Evolutionary conservation across 1,140 invertebrate genomes (phyloP).

Genomic region (Whitmania pigra): DNA sequence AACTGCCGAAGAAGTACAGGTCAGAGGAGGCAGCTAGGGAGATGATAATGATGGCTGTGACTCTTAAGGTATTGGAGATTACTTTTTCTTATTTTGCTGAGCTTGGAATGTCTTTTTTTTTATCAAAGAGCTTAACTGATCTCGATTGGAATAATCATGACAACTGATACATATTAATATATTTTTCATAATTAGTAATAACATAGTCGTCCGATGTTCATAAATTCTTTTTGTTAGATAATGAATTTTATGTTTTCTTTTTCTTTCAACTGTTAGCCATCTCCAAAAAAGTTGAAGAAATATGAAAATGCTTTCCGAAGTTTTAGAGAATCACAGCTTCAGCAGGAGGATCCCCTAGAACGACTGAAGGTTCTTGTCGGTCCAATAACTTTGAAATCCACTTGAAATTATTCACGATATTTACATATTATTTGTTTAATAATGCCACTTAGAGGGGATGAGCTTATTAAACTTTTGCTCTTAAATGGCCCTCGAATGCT

Average conservation of each 20-base stretch:
- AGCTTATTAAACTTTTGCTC: too few relatives aligned
- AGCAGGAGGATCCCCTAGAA: slow-evolving; percentile 49
- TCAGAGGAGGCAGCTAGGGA: slow-evolving; percentile 73
- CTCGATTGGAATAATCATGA: too few relatives aligned
- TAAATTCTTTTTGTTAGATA: neutral
- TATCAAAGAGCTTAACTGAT: too few relatives aligned
- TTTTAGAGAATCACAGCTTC: slow-evolving; percentile 55
- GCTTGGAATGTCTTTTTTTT: too few relatives aligned
- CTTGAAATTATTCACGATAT: neutral
- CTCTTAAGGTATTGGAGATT: slow-evolving; percentile 53
- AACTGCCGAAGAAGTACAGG: slow-evolving; percentile 86
- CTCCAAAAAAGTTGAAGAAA: slow-evolving; percentile 72
- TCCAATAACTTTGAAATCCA: neutral
- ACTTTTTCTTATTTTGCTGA: too few relatives aligned
- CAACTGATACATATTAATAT: too few relatives aligned
- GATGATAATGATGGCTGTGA: slow-evolving; percentile 76
- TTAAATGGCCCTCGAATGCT: too few relatives aligned
- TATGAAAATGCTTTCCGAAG: slow-evolving; percentile 83
- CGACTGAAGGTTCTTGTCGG: slow-evolving; percentile 43
- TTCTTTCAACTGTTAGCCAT: slow-evolving; percentile 8
- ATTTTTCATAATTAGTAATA: too few relatives aligned
- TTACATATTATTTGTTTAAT: too few relatives aligned
- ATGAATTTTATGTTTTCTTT: neutral
- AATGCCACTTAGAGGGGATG: too few relatives aligned
- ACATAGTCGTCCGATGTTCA: neutral